Conservation (phyloP, 2,797 vertebrate genomes). For the Clamator glandarius region DNA sequence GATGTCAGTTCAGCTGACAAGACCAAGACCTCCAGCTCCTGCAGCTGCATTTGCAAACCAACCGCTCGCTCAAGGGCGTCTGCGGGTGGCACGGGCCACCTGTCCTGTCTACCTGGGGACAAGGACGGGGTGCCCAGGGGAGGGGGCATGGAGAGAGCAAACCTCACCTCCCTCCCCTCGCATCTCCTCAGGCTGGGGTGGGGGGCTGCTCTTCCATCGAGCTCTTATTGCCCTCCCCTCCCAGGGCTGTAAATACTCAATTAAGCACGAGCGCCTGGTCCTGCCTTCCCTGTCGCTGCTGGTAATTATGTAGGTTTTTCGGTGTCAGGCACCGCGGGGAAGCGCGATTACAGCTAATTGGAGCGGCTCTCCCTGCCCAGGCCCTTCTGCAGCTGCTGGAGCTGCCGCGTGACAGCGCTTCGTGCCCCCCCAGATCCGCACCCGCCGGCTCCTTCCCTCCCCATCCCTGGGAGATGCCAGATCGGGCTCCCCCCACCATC, state of each 20-base stretch:
- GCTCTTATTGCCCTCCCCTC: neutral
- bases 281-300: slow-evolving; percentile 63
- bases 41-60: slow-evolving; percentile 6
- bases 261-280: slow-evolving; percentile 65
- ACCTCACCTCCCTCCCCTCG: fast-evolving
- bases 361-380: slow-evolving; percentile 36
- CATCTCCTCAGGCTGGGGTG: neutral
- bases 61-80: neutral
- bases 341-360: slow-evolving; percentile 67
- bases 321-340: slow-evolving; percentile 65
- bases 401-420: slow-evolving; percentile 25
- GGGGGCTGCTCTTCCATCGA: neutral
- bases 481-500: too few relatives aligned
- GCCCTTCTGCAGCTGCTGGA: slow-evolving; percentile 44
- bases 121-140: fast-evolving
- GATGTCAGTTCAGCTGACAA: neutral
- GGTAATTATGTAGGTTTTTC: slow-evolving; percentile 76
- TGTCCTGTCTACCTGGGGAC: neutral
- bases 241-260: slow-evolving; percentile 75
- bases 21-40: neutral
- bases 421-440: neutral
- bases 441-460: too few relatives aligned
- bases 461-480: neutral
- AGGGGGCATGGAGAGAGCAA: too few relatives aligned
- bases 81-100: neutral